Conservation (phyloP, 2,113 vertebrate species). For the Rhagologus leucostigma region DNA sequence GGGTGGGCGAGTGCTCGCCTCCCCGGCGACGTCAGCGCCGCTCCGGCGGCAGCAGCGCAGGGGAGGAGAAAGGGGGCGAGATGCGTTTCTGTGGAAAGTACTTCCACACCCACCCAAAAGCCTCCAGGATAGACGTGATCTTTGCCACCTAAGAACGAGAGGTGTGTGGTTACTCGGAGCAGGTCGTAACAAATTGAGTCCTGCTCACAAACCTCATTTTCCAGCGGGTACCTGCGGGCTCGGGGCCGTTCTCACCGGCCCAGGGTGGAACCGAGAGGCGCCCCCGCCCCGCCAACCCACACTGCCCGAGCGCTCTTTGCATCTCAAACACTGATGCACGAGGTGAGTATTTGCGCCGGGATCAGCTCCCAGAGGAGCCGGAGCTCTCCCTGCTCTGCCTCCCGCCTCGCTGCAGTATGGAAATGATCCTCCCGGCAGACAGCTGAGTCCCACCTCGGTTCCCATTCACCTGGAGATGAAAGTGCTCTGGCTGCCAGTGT, state of each 20-base stretch:
- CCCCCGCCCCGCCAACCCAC: neutral
- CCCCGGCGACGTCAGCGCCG: neutral
- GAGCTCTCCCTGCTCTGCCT: neutral
- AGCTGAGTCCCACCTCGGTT: conserved; percentile 34
- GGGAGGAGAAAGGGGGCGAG: neutral
- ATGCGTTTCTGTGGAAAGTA: neutral
- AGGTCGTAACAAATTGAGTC: neutral
- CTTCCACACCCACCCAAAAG: neutral
- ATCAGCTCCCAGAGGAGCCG: neutral
- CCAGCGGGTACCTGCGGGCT: neutral
- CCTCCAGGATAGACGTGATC: neutral
- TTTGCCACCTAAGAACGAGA: conserved; percentile 21
- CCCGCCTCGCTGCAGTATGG: neutral
- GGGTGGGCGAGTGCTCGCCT: neutral
- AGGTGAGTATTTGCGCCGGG: accelerated
- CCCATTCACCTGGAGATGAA: conserved; percentile 63
- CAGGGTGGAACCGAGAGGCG: neutral
- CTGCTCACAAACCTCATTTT: neutral
- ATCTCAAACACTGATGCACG: accelerated
- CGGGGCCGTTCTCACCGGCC: accelerated
- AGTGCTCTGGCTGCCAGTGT: conserved; percentile 41
- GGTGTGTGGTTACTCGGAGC: neutral
- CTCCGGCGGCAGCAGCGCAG: neutral
- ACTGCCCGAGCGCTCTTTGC: neutral
- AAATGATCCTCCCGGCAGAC: conserved; percentile 37